Evolutionary conservation across 2,888 invertebrate species (phyloP), one percentile per base, ranked within the genome.

Genomic region (Deilephila elpenor): DNA sequence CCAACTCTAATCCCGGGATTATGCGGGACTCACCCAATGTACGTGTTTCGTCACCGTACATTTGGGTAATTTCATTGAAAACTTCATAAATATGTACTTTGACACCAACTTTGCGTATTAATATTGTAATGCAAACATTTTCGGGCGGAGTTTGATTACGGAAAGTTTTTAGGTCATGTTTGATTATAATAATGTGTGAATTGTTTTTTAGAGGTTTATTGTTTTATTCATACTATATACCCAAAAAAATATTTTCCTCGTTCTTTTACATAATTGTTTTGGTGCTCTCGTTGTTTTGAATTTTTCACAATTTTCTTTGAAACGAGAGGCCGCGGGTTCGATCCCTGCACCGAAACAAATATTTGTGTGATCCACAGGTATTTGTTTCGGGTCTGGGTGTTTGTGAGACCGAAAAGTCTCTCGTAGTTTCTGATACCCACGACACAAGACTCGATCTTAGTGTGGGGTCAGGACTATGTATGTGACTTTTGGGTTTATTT

Each of bases 1-100:
- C 72, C 59, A 20, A 64, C 71, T 73, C 74, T 76, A 73, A 75
- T 76, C 73, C 76, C 53, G 51, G 74, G 78, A 76, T 80, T 78
- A 78, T 72, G 34, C 29, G 73, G 75, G 76, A 73, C 73, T 59
- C 61, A 75, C 71, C 71, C 77, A 61, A 75, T 73, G 72, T 75
- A 76, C 73, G 71, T 74, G 72, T 53, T 67, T 74, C 53, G 44
- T 29, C 37, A 51, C 20, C n/a, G 37, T 34, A 59, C 64, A 59
- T 59, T 67, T 25, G 7, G 67, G 59, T 25, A 67, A 73, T 37
- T 73, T 74, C 37, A 62, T 29, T 71, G 71, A 25, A 32, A 71
- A 75, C 73, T 74, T 77, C 73, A 25, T 70, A 70, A 74, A 44
- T 71, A 37, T 25, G 20, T 14, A 59, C 32, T 25, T 59, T 59